phyloP scores from a whole-genome alignment of 2,888 invertebrate genomes.

The Meiosimyza platycephala region DNA sequence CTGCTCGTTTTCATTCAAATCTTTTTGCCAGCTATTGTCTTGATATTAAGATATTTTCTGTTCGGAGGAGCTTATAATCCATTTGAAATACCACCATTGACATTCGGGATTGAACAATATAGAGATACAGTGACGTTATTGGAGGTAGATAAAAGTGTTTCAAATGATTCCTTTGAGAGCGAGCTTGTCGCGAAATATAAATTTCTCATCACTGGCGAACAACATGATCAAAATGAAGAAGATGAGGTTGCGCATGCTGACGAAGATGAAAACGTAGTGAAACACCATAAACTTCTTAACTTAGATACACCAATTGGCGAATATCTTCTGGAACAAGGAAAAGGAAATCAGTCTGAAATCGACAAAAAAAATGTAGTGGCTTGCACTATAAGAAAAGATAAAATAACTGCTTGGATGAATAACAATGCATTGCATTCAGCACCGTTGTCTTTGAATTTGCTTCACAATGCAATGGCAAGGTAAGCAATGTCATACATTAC shows the following conservation, averaged over 20 bases:
- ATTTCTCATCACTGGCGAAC: too few species aligned
- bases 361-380: slow-evolving; percentile 70
- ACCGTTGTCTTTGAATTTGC: slow-evolving; percentile 72
- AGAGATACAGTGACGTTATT: slow-evolving; percentile 33
- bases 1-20: slow-evolving; percentile 73
- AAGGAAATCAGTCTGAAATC: slow-evolving; percentile 55
- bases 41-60: slow-evolving; percentile 72
- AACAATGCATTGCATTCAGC: slow-evolving; percentile 81
- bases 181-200: too few species aligned
- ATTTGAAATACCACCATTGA: slow-evolving; percentile 68
- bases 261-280: slow-evolving; percentile 34
- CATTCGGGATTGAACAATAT: slow-evolving; percentile 27
- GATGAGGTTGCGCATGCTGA: slow-evolving; percentile 21
- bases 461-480: slow-evolving; percentile 73
- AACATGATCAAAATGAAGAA: too few species aligned
- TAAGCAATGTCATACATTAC: slow-evolving; percentile 16
- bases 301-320: slow-evolving; percentile 33
- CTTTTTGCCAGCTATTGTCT: slow-evolving; percentile 74
- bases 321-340: slow-evolving; percentile 43
- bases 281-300: slow-evolving; percentile 19
- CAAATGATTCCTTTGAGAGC: slow-evolving; percentile 22
- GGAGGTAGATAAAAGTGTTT: slow-evolving; percentile 16
- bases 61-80: slow-evolving; percentile 63
- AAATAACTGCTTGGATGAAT: slow-evolving; percentile 77
- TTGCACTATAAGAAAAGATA: slow-evolving; percentile 65